Evolutionary conservation across 2,113 vertebrate species (phyloP).

Genomic region (Pterophyllum scalare): DNA sequence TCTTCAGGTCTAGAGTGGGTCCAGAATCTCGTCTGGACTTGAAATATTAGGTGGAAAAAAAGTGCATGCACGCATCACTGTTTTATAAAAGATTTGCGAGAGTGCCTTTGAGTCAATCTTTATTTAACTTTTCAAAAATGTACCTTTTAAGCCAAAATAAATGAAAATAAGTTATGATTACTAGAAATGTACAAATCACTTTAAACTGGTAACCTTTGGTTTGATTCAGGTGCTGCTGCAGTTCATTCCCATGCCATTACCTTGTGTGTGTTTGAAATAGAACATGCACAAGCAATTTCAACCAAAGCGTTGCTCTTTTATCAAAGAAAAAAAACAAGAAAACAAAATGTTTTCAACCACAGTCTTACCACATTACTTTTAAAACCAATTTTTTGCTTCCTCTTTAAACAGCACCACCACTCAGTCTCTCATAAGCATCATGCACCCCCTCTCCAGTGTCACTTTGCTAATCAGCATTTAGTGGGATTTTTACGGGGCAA

Average conservation of each 20-base stretch:
- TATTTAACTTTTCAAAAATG: background rate
- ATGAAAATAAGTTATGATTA: background rate
- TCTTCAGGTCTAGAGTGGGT: conserved; percentile 33
- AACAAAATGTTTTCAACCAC: conserved; percentile 35
- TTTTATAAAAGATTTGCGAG: conserved; percentile 17
- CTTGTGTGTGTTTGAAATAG: conserved; percentile 21
- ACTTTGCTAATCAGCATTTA: conserved; percentile 46
- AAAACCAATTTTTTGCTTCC: conserved; percentile 18
- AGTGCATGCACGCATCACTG: background rate
- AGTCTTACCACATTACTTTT: conserved; percentile 28
- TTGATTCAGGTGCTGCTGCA: background rate
- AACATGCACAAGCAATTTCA: conserved; percentile 3
- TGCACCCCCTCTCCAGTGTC: background rate
- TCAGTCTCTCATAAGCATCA: background rate
- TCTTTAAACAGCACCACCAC: conserved; percentile 31
- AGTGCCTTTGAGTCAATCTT: background rate
- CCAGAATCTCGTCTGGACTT: conserved; percentile 31
- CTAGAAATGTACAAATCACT: background rate
- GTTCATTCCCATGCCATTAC: conserved; percentile 20
- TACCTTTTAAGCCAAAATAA: background rate
- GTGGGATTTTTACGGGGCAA: conserved; percentile 54
- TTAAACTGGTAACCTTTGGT: background rate
- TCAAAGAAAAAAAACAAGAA: conserved; percentile 7
- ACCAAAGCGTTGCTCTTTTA: conserved; percentile 13
- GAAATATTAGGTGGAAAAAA: conserved; percentile 40